phyloP scores from a whole-genome alignment of 2,797 vertebrate species.

The Tachyglossus aculeatus region DNA sequence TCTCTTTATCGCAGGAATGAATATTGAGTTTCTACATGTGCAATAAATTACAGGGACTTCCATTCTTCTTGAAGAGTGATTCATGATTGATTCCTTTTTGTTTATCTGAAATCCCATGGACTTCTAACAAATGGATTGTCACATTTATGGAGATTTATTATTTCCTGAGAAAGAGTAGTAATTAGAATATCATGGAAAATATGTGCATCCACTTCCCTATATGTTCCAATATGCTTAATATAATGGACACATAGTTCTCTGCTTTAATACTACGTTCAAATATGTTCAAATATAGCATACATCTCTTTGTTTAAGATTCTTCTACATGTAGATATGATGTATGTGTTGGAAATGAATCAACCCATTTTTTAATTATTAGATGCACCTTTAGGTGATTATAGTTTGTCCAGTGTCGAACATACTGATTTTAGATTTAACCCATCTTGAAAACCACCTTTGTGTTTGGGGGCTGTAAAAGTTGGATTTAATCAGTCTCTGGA shows the following conservation, averaged over 20 bases:
- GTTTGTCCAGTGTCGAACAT: neutral
- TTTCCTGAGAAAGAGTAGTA: neutral
- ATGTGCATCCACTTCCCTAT: neutral
- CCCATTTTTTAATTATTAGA: no score
- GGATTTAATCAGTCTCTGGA: slow-evolving; percentile 36
- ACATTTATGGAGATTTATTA: neutral
- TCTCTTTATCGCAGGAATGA: slow-evolving; percentile 5
- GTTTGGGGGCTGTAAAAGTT: slow-evolving; percentile 38
- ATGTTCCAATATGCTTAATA: neutral
- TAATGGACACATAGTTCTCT: no score
- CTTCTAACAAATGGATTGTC: neutral
- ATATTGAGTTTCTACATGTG: neutral
- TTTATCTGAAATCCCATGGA: neutral
- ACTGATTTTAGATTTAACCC: neutral
- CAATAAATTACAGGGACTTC: neutral
- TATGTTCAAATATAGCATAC: no score
- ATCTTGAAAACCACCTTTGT: slow-evolving; percentile 39
- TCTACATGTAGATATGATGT: no score
- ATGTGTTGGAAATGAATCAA: no score
- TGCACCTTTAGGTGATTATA: no score
- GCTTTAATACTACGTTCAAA: no score
- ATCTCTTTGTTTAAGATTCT: no score
- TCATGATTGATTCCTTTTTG: neutral
- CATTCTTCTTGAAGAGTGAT: neutral
- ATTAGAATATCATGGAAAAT: neutral